Conservation (phyloP, 2,888 invertebrate genomes). For the Nebria salina region DNA sequence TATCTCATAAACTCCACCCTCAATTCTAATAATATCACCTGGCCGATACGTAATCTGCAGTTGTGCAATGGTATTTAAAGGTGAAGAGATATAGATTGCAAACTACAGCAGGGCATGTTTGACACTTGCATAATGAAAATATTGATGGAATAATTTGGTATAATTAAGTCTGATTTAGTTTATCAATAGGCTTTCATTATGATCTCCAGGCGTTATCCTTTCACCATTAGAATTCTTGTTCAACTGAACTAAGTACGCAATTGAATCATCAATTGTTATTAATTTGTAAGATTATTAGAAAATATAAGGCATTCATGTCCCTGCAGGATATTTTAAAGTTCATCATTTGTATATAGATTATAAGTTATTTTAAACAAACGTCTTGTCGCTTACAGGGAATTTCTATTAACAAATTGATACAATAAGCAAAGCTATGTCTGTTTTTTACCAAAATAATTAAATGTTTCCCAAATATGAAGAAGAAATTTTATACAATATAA, state of each 20-base stretch:
- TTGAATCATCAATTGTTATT: neutral
- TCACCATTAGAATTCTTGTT: neutral
- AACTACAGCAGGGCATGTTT: slow-evolving; percentile 1
- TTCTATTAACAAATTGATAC: neutral
- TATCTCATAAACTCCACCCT: neutral
- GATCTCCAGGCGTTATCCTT: neutral
- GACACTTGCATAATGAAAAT: neutral
- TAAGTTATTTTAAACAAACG: neutral
- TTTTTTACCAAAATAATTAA: too few species aligned
- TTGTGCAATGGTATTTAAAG: neutral
- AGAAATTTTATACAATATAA: too few species aligned
- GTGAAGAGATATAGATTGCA: slow-evolving; percentile 1
- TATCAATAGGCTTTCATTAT: neutral
- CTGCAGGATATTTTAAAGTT: neutral
- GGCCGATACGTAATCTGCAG: neutral
- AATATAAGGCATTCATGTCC: neutral
- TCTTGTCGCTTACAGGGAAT: neutral
- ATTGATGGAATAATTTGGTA: neutral
- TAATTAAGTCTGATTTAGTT: neutral
- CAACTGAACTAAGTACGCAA: neutral
- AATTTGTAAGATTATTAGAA: neutral
- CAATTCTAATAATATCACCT: neutral
- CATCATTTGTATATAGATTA: neutral
- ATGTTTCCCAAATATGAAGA: too few species aligned
- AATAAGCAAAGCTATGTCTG: too few species aligned